Base-by-base conservation (phyloP, 2,888 invertebrate genomes). In the Dasysyrphus tricinctus region DNA sequence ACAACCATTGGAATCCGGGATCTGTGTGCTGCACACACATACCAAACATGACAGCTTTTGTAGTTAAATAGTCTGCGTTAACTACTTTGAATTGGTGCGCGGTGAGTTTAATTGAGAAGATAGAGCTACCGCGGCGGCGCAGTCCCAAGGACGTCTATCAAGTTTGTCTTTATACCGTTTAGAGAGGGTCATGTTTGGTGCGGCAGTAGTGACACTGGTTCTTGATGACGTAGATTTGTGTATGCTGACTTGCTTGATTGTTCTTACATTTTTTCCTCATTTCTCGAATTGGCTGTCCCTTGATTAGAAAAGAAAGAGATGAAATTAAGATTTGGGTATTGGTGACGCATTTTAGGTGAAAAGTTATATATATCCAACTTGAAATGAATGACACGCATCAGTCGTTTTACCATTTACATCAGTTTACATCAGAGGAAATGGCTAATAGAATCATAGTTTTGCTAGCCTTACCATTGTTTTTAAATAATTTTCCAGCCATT, bases 161-260 rank as follows among this genome's bases (percentile, higher is more conserved):
- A 37, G 29, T 29, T 54, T 29, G 14, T 34, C 3, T 61, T 42
- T 67, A 12, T 7, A 24, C 8, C 39, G 24, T 49, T 37, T 9
- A 32, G 24, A 34, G 24, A 44, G 76, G 47, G 8, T 5, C 19
- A 51, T 42, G 39, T 49, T 44, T 34, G 14, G 12, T 16, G 47
- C 24, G 51, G 14, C 2, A 12, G 12, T 0, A 12, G 9, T 6
- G 6, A 8, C 37, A 37, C 16, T 19, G 8, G 9, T 49, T 49
- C 9, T 88, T 88, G 88, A 88, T 88, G n/a, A n/a, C n/a, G 88
- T 88, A 79, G 88, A 88, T 88, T 88, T 88, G 88, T 88, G 76
- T 75, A 56, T 82, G 83, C 39, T 37, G 37, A 32, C 39, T 74
- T 81, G 87, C 77, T 83, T 75, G 44, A 54, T 37, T 63, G 44